These are phyloP conservation scores for Xylota segnis DNA, from an alignment of 2,888 invertebrate species.

Conservation along the genomic window DNA sequence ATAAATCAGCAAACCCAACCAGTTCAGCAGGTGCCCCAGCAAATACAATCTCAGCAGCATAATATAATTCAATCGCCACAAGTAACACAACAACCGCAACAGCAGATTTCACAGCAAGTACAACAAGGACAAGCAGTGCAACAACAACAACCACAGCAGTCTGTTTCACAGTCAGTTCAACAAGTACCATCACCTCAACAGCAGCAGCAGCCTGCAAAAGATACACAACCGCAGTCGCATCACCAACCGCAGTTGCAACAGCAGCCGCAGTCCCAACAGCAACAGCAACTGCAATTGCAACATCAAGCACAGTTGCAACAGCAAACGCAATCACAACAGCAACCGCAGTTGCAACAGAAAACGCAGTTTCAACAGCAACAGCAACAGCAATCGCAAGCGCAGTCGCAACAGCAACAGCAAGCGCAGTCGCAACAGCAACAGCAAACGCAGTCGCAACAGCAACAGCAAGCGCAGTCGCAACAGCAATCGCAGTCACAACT, in stretches of 20 bases:
- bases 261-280: constrained; percentile 68
- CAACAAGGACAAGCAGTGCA: constrained; percentile 75
- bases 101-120: constrained; percentile 61
- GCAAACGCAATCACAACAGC: constrained; percentile 3
- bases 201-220: constrained; percentile 61
- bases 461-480: constrained; percentile 73
- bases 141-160: constrained; percentile 41
- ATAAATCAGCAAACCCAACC: constrained; percentile 77
- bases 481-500: constrained; percentile 6
- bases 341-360: constrained; percentile 20
- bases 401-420: neutral
- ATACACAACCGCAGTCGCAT: constrained; percentile 74
- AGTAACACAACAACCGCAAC: constrained; percentile 77
- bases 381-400: constrained; percentile 78
- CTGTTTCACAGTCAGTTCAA: constrained; percentile 75
- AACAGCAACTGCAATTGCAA: constrained; percentile 3
- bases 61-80: constrained; percentile 60
- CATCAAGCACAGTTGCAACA: constrained; percentile 73
- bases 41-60: constrained; percentile 61
- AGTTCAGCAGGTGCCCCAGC: constrained; percentile 62
- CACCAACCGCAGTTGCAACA: constrained; percentile 74
- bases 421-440: too few species aligned
- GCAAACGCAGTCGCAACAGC: constrained; percentile 1
- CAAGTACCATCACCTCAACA: constrained; percentile 77
- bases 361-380: constrained; percentile 53